Percentiles rank a stretch among this genome's conserved stretches.
phyloP scores from a whole-genome alignment of 2,888 invertebrate species.

The Pediacus dermestoides region DNA sequence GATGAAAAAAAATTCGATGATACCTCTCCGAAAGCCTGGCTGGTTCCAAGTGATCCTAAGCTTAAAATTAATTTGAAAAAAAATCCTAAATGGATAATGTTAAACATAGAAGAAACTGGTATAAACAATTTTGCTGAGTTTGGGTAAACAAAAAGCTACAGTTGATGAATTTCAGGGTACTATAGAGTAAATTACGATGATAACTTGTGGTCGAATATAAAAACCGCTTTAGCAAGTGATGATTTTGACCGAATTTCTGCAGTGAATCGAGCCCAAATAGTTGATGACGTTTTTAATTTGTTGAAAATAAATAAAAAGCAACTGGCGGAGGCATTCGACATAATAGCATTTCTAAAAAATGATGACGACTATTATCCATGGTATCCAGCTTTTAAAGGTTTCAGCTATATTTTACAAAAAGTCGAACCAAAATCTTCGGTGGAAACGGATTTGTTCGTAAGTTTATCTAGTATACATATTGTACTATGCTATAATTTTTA shows the following conservation, averaged over 20 bases:
- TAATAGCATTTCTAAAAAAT: constrained; percentile 63
- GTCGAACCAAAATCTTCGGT: constrained; percentile 22
- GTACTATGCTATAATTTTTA: neutral
- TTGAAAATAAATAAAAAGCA: constrained; percentile 61
- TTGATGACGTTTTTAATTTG: constrained; percentile 75
- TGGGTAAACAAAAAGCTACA: constrained; percentile 9
- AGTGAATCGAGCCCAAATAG: constrained; percentile 69
- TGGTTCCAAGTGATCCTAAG: constrained; percentile 36
- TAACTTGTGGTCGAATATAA: constrained; percentile 55
- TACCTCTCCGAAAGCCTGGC: constrained; percentile 54
- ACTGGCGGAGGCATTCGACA: constrained; percentile 60
- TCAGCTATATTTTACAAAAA: constrained; percentile 25
- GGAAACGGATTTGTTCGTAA: constrained; percentile 23
- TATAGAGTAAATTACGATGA: constrained; percentile 66
- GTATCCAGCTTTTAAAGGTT: constrained; percentile 55
- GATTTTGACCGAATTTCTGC: constrained; percentile 55
- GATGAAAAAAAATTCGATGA: constrained; percentile 47
- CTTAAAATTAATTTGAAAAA: constrained; percentile 18
- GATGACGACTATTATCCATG: constrained; percentile 72
- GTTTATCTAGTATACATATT: constrained; percentile 9
- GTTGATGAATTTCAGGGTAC: constrained; percentile 52
- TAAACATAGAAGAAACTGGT: constrained; percentile 32
- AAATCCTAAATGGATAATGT: constrained; percentile 32
- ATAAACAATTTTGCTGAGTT: constrained; percentile 8
- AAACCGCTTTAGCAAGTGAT: constrained; percentile 47